Evolutionary conservation across 2,888 invertebrate species (phyloP).

Genomic region (Eupithecia pulchellata): DNA sequence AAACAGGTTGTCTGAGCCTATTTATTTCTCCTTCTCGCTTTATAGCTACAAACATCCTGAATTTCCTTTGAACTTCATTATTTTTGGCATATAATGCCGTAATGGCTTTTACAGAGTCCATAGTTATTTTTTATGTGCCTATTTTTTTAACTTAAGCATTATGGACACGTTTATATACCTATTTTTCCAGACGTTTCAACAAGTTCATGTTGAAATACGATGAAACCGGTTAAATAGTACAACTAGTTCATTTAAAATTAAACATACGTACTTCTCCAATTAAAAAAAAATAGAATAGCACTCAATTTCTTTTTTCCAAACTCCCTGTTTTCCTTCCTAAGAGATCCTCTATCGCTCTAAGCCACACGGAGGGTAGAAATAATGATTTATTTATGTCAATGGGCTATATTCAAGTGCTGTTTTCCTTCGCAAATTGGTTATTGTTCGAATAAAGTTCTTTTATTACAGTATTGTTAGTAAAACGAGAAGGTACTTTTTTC

Average conservation of each 20-base stretch:
- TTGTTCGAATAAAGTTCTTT: slow-evolving; percentile 81
- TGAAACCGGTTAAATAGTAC: too few relatives aligned
- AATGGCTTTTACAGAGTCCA: too few relatives aligned
- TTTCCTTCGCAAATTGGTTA: slow-evolving; percentile 82
- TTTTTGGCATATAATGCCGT: too few relatives aligned
- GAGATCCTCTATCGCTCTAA: slow-evolving; percentile 32
- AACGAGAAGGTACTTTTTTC: slow-evolving; percentile 78
- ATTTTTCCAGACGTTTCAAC: too few relatives aligned
- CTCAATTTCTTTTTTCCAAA: neutral
- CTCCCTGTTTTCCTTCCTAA: slow-evolving; percentile 10
- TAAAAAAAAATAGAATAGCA: neutral
- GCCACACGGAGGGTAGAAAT: slow-evolving; percentile 62
- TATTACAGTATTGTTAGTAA: slow-evolving; percentile 76
- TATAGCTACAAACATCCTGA: too few relatives aligned
- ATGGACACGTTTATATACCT: too few relatives aligned
- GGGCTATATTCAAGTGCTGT: slow-evolving; percentile 71
- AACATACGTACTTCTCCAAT: too few relatives aligned
- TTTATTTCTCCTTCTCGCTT: neutral
- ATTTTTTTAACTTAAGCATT: too few relatives aligned
- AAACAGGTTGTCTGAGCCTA: neutral
- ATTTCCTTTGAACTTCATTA: too few relatives aligned
- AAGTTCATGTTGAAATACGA: too few relatives aligned
- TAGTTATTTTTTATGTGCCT: too few relatives aligned
- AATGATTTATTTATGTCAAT: slow-evolving; percentile 86
- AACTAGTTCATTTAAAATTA: too few relatives aligned